Evolutionary conservation across 2,113 vertebrate genomes (phyloP), one percentile per base, ranked within the genome.

Genomic region (Cyphomyrus discorhynchus): DNA sequence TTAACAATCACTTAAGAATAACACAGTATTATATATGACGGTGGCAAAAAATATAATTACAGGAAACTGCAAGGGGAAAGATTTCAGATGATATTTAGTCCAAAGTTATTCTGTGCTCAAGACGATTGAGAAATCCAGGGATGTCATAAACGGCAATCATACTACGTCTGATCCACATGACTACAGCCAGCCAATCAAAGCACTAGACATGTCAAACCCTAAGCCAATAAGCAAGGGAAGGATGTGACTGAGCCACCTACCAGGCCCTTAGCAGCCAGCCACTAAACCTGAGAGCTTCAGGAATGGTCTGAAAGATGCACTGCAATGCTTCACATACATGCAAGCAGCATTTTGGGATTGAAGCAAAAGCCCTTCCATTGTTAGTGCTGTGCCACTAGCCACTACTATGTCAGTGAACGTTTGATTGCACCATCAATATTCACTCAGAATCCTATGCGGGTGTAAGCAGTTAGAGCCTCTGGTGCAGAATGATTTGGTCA

Each of bases 291-390:
- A 47, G 82, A 15, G 39, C 45, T 84, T 47, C 42, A 84, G 82
- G 45, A 84, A 45, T 47, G 82, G 82, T 84, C 82, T 84, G 82
- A 47, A 84, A 45, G 82, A 47, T 84, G 82, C 82, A 84, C 82
- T 84, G 82, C 82, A 47, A 84, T 84, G 82, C 82, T 84, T 84
- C 82, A 84, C 82, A 84, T 84, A 84, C 82, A 84, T 84, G 82
- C 82, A 47, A 84, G 82, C 82, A 47, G 82, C 82, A 84, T 84
- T 84, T 46, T 46, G 39, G 82, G 82, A 47, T 84, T 84, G 17
- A 84, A 84, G 82, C 42, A 46, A 84, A 84, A 47, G 39, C 82
- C 45, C 82, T 45, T 45, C 39, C 19, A 47, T 84, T 46, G 39
- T 84, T 84, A 24, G 45, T 84, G 19, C 39, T 47, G 82, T 84